Conservation (phyloP, 2,113 vertebrate genomes). For the Grallaria varia region DNA sequence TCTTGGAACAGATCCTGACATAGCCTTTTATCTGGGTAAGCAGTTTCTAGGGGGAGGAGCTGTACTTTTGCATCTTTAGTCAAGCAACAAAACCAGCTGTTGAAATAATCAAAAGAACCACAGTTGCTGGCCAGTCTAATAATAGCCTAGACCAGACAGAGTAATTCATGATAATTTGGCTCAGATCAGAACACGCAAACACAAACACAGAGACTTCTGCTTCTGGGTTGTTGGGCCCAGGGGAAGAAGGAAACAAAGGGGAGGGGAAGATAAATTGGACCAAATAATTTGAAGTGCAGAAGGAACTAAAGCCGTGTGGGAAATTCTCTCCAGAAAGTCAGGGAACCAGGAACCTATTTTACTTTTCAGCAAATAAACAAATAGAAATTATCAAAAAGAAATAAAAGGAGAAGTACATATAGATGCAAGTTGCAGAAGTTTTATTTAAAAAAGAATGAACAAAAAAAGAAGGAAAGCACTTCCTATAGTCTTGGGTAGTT, state of each 20-base stretch:
- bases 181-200: not conserved
- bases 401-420: not conserved
- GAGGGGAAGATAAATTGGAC: not conserved
- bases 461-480: not conserved
- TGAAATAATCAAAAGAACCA: constrained; percentile 30
- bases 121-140: constrained; percentile 26
- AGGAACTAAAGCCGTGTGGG: not conserved
- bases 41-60: not conserved
- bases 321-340: not conserved
- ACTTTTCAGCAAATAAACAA: not conserved
- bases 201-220: not conserved
- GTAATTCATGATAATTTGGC: not conserved
- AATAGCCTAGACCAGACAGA: constrained; percentile 43
- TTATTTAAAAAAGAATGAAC: not conserved
- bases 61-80: not conserved
- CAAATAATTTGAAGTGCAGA: not conserved
- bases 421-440: not conserved
- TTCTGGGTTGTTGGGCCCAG: not conserved
- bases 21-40: not conserved
- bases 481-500: not conserved
- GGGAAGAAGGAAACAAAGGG: constrained; percentile 1
- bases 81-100: constrained; percentile 42
- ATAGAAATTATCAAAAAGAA: not conserved
- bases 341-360: not conserved
- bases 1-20: not conserved